Conservation (phyloP, 2,113 vertebrate genomes). For the Tylochromis polylepis region DNA sequence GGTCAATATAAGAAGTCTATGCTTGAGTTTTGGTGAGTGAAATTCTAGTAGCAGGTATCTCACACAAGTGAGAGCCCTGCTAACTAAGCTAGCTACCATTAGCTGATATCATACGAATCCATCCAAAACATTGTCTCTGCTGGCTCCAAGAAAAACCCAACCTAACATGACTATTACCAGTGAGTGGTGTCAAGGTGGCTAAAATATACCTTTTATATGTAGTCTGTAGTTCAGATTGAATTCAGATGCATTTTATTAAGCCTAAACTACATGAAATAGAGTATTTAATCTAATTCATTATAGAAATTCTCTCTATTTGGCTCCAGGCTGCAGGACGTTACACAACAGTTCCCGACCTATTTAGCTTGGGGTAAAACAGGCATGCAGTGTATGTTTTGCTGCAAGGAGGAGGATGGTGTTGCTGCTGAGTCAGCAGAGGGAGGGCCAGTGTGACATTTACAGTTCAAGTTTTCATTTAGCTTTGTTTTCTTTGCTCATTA, state of each 20-base stretch:
- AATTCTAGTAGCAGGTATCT: background rate
- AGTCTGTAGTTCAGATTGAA: background rate
- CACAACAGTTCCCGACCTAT: background rate
- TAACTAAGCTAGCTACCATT: background rate
- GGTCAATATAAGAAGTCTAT: background rate
- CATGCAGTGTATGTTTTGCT: background rate
- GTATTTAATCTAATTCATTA: background rate
- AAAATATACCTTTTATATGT: background rate
- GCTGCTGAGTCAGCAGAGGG: conserved; percentile 28
- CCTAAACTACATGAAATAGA: background rate
- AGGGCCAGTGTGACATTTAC: background rate
- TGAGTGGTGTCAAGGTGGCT: background rate
- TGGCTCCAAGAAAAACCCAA: background rate
- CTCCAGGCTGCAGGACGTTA: background rate
- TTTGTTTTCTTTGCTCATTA: background rate
- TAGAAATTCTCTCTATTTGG: background rate
- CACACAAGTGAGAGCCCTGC: background rate
- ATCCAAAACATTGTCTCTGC: background rate
- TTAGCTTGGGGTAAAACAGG: background rate
- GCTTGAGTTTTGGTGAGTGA: background rate
- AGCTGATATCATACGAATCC: background rate
- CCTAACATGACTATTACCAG: background rate
- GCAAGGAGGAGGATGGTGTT: background rate
- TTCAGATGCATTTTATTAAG: background rate
- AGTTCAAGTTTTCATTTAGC: background rate